Conservation (phyloP, 2,888 invertebrate species). For the Lysandra bellargus region DNA sequence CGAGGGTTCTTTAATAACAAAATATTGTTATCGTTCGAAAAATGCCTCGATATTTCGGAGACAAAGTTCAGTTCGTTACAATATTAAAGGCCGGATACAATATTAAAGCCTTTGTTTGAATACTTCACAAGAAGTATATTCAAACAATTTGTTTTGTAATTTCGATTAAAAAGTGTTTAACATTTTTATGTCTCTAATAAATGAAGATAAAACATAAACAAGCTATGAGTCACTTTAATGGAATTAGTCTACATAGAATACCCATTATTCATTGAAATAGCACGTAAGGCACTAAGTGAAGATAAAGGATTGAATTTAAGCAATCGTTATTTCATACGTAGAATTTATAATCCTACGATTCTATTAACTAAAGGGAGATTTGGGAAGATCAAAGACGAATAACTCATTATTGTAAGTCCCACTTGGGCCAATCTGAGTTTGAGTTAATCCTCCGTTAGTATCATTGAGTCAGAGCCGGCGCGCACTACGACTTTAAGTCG, state of each 20-base stretch:
- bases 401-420: not conserved
- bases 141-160: not conserved
- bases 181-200: too few relatives aligned
- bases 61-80: not conserved
- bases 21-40: conserved; percentile 18
- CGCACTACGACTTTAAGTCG: too few relatives aligned
- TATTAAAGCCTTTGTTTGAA: not conserved
- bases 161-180: too few relatives aligned
- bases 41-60: not conserved
- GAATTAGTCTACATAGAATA: too few relatives aligned
- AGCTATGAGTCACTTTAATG: too few relatives aligned
- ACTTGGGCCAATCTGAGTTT: not conserved
- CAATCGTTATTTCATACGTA: too few relatives aligned
- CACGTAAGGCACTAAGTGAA: too few relatives aligned
- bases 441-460: not conserved
- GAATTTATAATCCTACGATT: not conserved
- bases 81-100: not conserved
- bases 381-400: not conserved
- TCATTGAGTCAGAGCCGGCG: not conserved
- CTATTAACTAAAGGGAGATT: not conserved
- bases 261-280: too few relatives aligned
- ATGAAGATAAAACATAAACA: too few relatives aligned
- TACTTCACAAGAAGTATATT: not conserved
- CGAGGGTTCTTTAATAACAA: conserved; percentile 2
- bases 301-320: too few relatives aligned